These are phyloP conservation scores for Cathartes aura DNA, from an alignment of 2,113 vertebrate genomes.

Conservation along the genomic window DNA sequence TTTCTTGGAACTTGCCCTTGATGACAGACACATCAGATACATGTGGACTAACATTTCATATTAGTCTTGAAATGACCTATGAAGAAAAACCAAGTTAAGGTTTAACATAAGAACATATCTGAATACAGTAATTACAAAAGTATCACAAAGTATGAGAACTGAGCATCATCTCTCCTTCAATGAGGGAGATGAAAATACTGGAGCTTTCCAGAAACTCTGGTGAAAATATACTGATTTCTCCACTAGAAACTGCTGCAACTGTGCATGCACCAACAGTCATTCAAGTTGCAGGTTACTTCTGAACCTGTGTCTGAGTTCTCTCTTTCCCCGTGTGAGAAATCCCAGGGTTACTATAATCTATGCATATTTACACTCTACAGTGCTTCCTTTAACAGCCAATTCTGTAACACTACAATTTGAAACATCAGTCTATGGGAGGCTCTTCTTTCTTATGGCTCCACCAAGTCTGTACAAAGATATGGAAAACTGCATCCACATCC, in stretches of 20 bases:
- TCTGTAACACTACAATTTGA: not conserved
- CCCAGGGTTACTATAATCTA: not conserved
- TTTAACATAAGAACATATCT: not conserved
- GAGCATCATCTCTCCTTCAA: not conserved
- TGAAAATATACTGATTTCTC: not conserved
- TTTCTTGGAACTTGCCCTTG: not conserved
- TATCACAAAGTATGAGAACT: not conserved
- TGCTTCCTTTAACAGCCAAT: not conserved
- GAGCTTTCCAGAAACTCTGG: not conserved
- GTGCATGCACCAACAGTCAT: too few species aligned
- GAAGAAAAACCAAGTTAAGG: not conserved
- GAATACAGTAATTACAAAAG: not conserved
- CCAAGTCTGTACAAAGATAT: not conserved
- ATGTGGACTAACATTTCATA: not conserved
- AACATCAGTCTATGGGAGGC: not conserved
- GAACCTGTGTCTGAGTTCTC: not conserved
- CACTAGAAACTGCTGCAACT: not conserved
- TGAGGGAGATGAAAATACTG: not conserved
- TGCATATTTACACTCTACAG: not conserved
- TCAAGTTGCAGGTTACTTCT: not conserved
- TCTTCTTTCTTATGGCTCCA: not conserved
- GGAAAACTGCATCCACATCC: not conserved
- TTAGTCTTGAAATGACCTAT: not conserved
- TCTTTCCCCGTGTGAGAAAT: not conserved
- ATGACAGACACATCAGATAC: not conserved